Percentiles rank a stretch among this genome's conserved stretches.
These are phyloP conservation scores for Temnothorax curvispinosus DNA, from an alignment of 1,140 invertebrate genomes.

Conservation along the genomic window DNA sequence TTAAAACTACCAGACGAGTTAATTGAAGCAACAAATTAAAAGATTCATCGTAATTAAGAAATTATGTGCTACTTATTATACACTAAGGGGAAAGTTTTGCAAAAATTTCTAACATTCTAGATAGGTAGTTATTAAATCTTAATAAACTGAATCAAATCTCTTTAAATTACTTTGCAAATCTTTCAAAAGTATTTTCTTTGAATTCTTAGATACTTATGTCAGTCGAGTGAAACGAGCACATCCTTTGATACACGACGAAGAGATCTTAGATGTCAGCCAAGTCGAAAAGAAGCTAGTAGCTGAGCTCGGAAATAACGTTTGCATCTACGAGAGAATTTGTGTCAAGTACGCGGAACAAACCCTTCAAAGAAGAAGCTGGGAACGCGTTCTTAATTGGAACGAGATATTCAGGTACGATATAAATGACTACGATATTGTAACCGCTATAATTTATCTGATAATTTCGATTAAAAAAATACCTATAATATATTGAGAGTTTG, in stretches of 20 bases:
- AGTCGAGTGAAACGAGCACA: slow-evolving; percentile 84
- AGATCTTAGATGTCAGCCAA: slow-evolving; percentile 88
- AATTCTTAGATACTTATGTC: slow-evolving; percentile 88
- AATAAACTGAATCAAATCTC: background rate
- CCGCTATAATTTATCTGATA: background rate
- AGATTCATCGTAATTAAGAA: background rate
- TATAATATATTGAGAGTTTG: background rate
- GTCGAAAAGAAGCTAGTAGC: slow-evolving; percentile 90
- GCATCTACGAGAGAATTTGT: slow-evolving; percentile 90
- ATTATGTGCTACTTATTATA: background rate
- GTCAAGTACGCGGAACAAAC: slow-evolving; percentile 88
- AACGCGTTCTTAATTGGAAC: slow-evolving; percentile 87
- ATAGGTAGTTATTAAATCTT: background rate
- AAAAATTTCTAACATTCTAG: background rate
- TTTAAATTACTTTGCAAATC: background rate
- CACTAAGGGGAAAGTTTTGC: background rate
- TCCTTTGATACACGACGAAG: slow-evolving; percentile 79
- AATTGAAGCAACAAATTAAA: background rate
- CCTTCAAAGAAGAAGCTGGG: slow-evolving; percentile 79
- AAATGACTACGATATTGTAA: background rate
- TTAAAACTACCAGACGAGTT: background rate
- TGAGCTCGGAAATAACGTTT: slow-evolving; percentile 89
- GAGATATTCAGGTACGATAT: slow-evolving; percentile 88
- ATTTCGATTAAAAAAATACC: background rate
- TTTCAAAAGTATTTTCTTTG: background rate